phyloP scores from a whole-genome alignment of 2,797 vertebrate species.

The Glyptemys insculpta region DNA sequence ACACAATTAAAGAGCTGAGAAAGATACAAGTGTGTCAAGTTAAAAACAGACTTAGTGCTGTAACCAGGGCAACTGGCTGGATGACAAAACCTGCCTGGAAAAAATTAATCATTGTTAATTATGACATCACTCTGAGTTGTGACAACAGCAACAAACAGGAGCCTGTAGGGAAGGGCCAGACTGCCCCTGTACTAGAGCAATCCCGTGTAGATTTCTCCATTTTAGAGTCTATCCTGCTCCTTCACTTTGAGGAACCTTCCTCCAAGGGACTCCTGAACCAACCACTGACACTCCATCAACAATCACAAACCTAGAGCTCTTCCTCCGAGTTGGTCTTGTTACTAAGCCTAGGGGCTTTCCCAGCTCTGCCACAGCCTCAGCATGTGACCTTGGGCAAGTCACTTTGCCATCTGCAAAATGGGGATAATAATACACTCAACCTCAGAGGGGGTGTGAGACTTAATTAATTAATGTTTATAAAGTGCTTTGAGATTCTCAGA shows the following conservation, averaged over 20 bases:
- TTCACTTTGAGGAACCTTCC: not conserved
- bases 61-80: slow-evolving; percentile 56
- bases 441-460: not conserved
- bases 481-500: not conserved
- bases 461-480: not conserved
- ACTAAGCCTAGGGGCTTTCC: not conserved
- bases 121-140: slow-evolving; percentile 51
- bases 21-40: not conserved
- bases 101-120: slow-evolving; percentile 61
- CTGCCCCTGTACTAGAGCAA: not conserved
- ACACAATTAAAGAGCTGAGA: slow-evolving; percentile 20
- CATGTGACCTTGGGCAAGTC: not conserved
- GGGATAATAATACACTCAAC: not conserved
- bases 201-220: not conserved
- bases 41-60: slow-evolving; percentile 7
- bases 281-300: not conserved
- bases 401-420: not conserved
- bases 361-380: not conserved
- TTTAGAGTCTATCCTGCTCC: not conserved
- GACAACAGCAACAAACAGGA: not conserved
- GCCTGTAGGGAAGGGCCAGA: not conserved
- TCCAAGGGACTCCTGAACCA: not conserved
- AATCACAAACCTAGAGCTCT: not conserved
- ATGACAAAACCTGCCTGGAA: slow-evolving; percentile 50
- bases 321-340: not conserved